Evolutionary conservation across 2,113 vertebrate genomes (phyloP).

Genomic region (Petrocephalus microphthalmus): DNA sequence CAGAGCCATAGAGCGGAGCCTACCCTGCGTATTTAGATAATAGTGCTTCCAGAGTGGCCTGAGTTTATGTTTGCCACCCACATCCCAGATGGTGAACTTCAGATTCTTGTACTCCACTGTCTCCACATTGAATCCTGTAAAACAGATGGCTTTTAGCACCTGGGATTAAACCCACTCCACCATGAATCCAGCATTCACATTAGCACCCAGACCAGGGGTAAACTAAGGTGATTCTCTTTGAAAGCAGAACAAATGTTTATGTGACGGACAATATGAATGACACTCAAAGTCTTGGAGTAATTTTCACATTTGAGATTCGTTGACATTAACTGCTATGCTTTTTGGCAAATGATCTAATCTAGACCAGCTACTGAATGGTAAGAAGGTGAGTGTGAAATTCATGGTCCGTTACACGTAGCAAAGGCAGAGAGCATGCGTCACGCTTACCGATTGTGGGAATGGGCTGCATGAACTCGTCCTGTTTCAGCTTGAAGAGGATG

Average conservation of each 20-base stretch:
- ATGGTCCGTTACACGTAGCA: background rate
- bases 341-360: background rate
- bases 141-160: background rate
- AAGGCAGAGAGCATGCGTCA: background rate
- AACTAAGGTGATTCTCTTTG: background rate
- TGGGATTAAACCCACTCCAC: background rate
- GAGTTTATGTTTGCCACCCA: conserved; percentile 95
- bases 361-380: background rate
- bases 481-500: conserved; percentile 96
- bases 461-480: conserved; percentile 98
- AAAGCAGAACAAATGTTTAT: background rate
- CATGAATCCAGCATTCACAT: background rate
- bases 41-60: conserved; percentile 97
- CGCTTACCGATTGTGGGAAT: conserved; percentile 91
- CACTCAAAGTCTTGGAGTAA: background rate
- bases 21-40: conserved; percentile 98
- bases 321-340: background rate
- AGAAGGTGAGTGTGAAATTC: background rate
- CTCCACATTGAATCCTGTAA: conserved; percentile 90
- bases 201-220: background rate
- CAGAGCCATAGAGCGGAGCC: background rate
- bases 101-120: conserved; percentile 98
- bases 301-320: background rate
- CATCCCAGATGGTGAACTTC: conserved; percentile 99
- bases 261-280: background rate